Base-by-base conservation (phyloP, 2,797 vertebrate genomes). In the Pseudomugil tenellus region DNA sequence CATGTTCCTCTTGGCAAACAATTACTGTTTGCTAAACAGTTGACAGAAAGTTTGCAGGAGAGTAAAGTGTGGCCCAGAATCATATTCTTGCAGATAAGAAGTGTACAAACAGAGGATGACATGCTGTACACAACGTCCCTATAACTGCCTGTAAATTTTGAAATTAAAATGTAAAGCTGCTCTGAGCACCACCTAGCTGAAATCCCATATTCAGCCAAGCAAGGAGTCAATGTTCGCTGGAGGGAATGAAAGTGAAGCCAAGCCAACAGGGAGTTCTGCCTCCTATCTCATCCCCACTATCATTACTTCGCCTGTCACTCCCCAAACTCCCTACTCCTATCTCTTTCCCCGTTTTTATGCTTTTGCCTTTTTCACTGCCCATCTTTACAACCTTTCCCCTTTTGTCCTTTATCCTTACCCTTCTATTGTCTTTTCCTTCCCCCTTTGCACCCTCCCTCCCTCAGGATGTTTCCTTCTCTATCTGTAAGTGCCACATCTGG, bases 401-500 rank as follows among this genome's bases (percentile, higher is more conserved):
- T 55, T 73, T 35, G 72, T 53, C 37, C 46, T 25, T 58, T n/a
- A 28, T 64, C 56, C 48, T 35, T 68, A 67, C 77, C 58, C 48
- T 17, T 41, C 9, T 51, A 23, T 25, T 51, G 26, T 69, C 56
- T 29, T 11, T 49, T 23, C 35, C 9, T 1, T 43, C 29, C 37
- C 19, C 25, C 48, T 19, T 10, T 54, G 37, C 17, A 29, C 46
- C 43, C 29, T 76, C 26, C 51, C 62, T 60, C 75, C 81, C 84
- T 85, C 55, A 72, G 84, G 80, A 76, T 81, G 79, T 72, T 78
- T 83, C 77, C 75, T 76, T 54, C 66, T 82, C 81, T 83, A 84
- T 92, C 89, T 89, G 81, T 81, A 88, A 91, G 87, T 91, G 89
- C 86, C 91, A 92, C 92, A 92, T 91, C 92, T 93, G 91, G 89